phyloP scores from a whole-genome alignment of 2,888 invertebrate genomes.

The Hypercompe scribonia region DNA sequence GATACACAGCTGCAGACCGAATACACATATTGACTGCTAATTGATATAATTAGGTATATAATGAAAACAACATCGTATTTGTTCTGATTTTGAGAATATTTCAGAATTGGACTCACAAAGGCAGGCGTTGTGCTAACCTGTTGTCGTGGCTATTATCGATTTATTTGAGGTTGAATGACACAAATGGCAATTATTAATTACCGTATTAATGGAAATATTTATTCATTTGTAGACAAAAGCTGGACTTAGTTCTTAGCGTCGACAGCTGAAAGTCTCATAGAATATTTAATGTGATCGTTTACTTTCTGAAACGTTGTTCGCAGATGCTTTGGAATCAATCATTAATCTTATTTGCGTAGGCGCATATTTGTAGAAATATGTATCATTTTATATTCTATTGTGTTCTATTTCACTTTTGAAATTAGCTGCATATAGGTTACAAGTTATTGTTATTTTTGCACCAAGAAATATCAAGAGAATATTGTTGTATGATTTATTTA shows the following conservation, averaged over 20 bases:
- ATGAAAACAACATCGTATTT: not conserved
- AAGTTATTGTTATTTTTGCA: constrained; percentile 49
- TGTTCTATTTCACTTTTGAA: constrained; percentile 63
- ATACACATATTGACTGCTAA: not conserved
- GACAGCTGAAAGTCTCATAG: constrained; percentile 64
- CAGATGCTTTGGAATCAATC: no score
- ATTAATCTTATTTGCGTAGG: constrained; percentile 64
- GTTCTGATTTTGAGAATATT: not conserved
- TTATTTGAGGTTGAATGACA: constrained; percentile 40
- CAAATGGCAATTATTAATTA: constrained; percentile 10
- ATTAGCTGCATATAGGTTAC: constrained; percentile 67
- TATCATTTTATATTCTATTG: constrained; percentile 69
- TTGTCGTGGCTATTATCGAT: constrained; percentile 23
- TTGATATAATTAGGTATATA: not conserved
- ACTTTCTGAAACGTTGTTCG: no score
- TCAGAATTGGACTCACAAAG: constrained; percentile 5
- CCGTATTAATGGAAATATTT: constrained; percentile 10
- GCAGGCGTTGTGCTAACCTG: constrained; percentile 18
- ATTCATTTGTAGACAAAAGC: constrained; percentile 44
- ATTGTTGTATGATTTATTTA: constrained; percentile 17
- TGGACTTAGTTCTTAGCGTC: constrained; percentile 65
- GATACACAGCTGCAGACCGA: not conserved
- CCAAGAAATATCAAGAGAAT: constrained; percentile 17
- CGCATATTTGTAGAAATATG: constrained; percentile 63
- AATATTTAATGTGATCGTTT: constrained; percentile 48